A percentile compares a stretch with the other conserved stretches of the same genome.
phyloP scores from a whole-genome alignment of 2,888 invertebrate genomes.

The Synanthedon vespiformis region DNA sequence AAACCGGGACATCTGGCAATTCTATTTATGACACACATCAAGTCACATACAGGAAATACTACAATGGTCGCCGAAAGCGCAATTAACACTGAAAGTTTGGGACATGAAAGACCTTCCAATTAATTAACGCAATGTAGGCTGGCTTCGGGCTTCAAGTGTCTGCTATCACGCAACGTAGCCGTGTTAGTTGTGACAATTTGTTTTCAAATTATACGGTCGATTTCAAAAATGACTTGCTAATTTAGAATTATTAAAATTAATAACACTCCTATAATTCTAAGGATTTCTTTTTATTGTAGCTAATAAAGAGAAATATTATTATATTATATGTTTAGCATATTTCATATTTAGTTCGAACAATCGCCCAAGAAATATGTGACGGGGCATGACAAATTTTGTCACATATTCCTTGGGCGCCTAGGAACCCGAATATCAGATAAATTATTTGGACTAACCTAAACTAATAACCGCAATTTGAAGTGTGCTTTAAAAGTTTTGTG shows the following conservation, averaged over 20 bases:
- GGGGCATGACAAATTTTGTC: too few species aligned
- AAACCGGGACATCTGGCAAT: too few species aligned
- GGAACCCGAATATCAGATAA: too few species aligned
- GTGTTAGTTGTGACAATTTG: constrained; percentile 1
- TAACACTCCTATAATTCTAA: too few species aligned
- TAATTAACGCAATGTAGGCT: constrained; percentile 43
- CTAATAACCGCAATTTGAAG: too few species aligned
- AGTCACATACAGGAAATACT: constrained; percentile 4
- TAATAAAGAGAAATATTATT: neutral
- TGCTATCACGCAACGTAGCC: constrained; percentile 32
- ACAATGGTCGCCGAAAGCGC: constrained; percentile 35
- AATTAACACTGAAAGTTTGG: constrained; percentile 45
- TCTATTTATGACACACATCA: neutral
- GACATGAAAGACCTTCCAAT: constrained; percentile 37
- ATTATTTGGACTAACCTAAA: too few species aligned
- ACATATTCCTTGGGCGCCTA: too few species aligned
- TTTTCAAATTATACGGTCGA: constrained; percentile 9
- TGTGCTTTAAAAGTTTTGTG: too few species aligned
- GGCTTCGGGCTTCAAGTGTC: constrained; percentile 23
- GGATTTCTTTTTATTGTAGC: too few species aligned
- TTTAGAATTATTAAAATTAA: constrained; percentile 1
- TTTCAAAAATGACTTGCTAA: constrained; percentile 2
- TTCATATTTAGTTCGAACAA: neutral
- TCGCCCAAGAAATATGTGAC: neutral
- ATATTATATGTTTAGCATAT: neutral